A percentile compares a stretch with the other conserved stretches of the same genome.
Conservation (phyloP, 2,797 vertebrate species). For the Pempheris klunzingeri region DNA sequence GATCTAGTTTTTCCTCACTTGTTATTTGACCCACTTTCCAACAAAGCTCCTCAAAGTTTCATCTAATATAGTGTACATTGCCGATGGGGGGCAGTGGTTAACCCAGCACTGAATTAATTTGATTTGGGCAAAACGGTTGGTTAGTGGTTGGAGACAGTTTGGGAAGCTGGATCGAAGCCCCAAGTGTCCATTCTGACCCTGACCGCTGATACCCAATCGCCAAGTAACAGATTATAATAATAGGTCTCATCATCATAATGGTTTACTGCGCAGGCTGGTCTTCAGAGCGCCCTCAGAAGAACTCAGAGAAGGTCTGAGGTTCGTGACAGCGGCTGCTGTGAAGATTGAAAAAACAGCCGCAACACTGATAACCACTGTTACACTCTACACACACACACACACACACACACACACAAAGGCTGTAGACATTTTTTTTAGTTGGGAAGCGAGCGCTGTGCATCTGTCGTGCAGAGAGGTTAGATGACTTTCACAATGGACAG, state of each 20-base stretch:
- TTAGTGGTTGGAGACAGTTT: constrained; percentile 3
- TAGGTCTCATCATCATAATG: not conserved
- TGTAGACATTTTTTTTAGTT: not conserved
- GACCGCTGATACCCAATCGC: not conserved
- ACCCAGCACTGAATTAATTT: constrained; percentile 16
- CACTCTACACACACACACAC: not conserved
- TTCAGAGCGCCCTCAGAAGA: not conserved
- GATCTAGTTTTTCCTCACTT: not conserved
- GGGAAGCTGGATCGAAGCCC: not conserved
- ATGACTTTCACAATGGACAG: constrained; percentile 51
- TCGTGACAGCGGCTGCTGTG: constrained; percentile 12
- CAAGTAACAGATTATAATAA: not conserved
- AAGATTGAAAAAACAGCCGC: constrained; percentile 11
- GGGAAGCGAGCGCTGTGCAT: constrained; percentile 34
- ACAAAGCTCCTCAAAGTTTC: not conserved
- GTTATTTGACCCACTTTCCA: not conserved
- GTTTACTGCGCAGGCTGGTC: not conserved
- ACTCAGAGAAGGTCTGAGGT: constrained; percentile 12
- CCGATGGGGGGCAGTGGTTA: not conserved
- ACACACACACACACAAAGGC: constrained; percentile 24
- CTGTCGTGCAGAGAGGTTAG: constrained; percentile 51
- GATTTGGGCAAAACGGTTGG: not conserved
- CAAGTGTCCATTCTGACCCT: not conserved
- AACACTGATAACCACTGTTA: constrained; percentile 9
- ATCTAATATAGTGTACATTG: not conserved